Base-by-base conservation (phyloP, 2,113 vertebrate species). In the Rhea americana region DNA sequence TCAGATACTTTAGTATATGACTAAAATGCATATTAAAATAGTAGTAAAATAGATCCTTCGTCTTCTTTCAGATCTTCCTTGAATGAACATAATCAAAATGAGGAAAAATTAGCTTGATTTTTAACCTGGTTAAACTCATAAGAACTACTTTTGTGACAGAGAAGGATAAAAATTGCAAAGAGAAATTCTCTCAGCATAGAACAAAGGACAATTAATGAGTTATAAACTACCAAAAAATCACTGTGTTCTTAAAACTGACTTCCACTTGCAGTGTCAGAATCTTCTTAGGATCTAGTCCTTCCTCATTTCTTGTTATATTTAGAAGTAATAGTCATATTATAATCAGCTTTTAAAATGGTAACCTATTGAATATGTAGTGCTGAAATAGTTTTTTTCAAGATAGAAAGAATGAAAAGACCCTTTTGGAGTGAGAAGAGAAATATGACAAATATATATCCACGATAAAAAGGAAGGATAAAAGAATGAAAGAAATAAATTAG, bases 381-480 rank as follows among this genome's bases (percentile, higher is more conserved):
- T 47, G 16, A 90, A 88, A 82, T 7, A 43, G 4, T 48, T 30
- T 48, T 82, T 88, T 5, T 75, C 11, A 63, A 76, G 24, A 47
- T 1, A 84, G 20, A 74, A 73, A 9, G 35, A 81, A 9, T 75
- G 51, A 59, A 56, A 3, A 68, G 7, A 13, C 6, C 2, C 1
- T 62, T 5, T 4, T 19, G 43, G 5, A 89, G 4, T 25, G 72
- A 75, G 47, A 58, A 74, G 45, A 62, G 15, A 16, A 32, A 10
- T 39, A 16, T 87, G 65, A 70, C 6, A 81, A 76, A 53, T 63
- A 55, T 21, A 2, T 2, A 53, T 30, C 7, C 5, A 26, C 21
- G 2, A 30, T 6, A 13, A 73, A 51, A 83, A 80, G 0, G 2
- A 4, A 4, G 56, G 30, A 4, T 0, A 72, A 72, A 11, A 67